Conservation (phyloP, 2,888 invertebrate species). For the Pachycephus smyrnensis region DNA sequence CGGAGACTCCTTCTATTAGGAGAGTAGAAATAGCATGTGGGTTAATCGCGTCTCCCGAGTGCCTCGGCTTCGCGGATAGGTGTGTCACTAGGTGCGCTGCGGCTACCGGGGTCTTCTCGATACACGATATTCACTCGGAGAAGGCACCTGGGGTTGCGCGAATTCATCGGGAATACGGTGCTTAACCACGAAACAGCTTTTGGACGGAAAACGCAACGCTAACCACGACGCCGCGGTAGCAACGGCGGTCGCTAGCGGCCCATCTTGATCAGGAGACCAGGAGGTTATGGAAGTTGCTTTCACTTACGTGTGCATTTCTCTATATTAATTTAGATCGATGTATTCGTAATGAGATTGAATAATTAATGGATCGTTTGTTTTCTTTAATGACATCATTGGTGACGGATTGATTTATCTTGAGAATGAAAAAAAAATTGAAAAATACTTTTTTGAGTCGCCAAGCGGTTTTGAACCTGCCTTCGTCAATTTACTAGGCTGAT, state of each 20-base stretch:
- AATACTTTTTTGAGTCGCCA: neutral
- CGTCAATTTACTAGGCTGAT: neutral
- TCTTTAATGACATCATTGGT: neutral
- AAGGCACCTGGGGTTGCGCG: neutral
- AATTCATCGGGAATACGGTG: neutral
- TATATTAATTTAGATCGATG: neutral
- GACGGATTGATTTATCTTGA: neutral
- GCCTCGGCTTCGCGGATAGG: neutral
- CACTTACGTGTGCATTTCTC: neutral
- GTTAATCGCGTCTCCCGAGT: constrained; percentile 9
- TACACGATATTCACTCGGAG: neutral
- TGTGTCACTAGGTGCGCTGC: constrained; percentile 4
- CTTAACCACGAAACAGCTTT: neutral
- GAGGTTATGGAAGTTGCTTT: neutral
- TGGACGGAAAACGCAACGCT: constrained; percentile 19
- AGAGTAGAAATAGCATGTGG: constrained; percentile 33
- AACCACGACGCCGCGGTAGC: constrained; percentile 49
- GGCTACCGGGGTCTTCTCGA: neutral
- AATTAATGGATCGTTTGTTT: neutral
- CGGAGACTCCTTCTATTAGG: constrained; percentile 48
- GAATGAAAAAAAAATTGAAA: neutral
- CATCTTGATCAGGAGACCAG: constrained; percentile 26
- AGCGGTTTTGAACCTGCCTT: neutral
- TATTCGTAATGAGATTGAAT: neutral
- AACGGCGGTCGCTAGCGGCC: constrained; percentile 53